phyloP scores from a whole-genome alignment of 2,797 vertebrate genomes.

The Margarornis squamiger region DNA sequence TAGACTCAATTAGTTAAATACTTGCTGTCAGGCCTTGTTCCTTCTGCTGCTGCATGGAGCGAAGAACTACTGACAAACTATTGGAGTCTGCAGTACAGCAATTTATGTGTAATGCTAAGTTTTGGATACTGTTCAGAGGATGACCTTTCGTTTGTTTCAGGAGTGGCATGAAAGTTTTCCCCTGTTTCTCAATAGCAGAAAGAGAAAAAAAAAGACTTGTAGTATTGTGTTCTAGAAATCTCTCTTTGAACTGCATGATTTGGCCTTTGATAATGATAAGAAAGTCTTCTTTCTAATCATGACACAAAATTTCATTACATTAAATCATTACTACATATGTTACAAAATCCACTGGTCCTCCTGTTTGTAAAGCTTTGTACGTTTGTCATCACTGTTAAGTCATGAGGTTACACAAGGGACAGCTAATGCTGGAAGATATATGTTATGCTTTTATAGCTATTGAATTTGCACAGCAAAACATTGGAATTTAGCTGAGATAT shows the following conservation, averaged over 20 bases:
- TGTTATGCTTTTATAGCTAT: not conserved
- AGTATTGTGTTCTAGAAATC: not conserved
- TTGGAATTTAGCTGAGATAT: not conserved
- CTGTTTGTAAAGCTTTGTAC: not conserved
- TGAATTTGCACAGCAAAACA: slow-evolving; percentile 21
- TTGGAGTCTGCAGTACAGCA: not conserved
- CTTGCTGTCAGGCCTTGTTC: slow-evolving; percentile 11
- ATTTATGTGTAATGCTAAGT: slow-evolving; percentile 19
- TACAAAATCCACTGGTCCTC: not conserved
- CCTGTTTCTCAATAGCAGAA: not conserved
- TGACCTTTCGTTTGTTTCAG: slow-evolving; percentile 54
- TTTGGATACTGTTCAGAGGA: slow-evolving; percentile 50
- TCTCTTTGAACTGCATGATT: not conserved
- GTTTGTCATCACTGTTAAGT: not conserved
- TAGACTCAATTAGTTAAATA: slow-evolving; percentile 13
- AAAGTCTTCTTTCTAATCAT: not conserved
- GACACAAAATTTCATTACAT: not conserved
- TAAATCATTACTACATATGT: not conserved
- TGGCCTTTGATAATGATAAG: not conserved
- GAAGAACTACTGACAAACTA: not conserved
- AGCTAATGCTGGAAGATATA: not conserved
- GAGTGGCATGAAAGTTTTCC: slow-evolving; percentile 20
- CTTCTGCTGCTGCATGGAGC: not conserved
- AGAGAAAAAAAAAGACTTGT: not conserved
- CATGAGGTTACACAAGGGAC: not conserved